Evolutionary conservation across 2,113 vertebrate genomes (phyloP).

Genomic region (Cyphomyrus discorhynchus): DNA sequence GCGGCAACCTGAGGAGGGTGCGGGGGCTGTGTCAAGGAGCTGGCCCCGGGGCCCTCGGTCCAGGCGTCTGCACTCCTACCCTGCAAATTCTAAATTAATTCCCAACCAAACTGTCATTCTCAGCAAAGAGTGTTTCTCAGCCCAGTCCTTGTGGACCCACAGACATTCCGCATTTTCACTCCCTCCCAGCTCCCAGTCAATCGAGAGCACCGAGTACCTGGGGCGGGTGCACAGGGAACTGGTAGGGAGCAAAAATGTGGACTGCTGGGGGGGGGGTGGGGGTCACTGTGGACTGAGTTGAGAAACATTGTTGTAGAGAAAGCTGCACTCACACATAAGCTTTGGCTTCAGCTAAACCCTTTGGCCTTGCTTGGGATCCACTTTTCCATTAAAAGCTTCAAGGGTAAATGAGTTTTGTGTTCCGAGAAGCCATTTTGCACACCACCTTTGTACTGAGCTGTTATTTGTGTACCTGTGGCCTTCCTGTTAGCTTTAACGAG

Average conservation of each 20-base stretch:
- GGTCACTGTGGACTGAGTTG: not conserved
- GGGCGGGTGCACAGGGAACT: not conserved
- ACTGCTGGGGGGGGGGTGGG: not conserved
- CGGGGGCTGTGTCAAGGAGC: slow-evolving; percentile 10
- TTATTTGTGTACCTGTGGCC: not conserved
- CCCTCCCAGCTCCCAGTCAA: not conserved
- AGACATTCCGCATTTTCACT: not conserved
- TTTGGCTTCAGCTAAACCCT: slow-evolving; percentile 15
- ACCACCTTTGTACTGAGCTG: not conserved
- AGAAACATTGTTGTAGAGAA: not conserved
- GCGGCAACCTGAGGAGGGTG: slow-evolving; percentile 19
- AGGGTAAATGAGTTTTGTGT: not conserved
- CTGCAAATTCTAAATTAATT: slow-evolving; percentile 12
- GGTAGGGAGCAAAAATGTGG: not conserved
- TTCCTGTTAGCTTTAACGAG: not conserved
- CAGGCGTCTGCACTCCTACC: not conserved
- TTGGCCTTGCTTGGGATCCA: not conserved
- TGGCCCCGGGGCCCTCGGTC: not conserved
- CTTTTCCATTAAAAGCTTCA: not conserved
- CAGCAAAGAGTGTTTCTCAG: not conserved
- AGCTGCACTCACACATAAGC: not conserved
- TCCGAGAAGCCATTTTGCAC: not conserved
- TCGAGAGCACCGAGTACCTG: not conserved
- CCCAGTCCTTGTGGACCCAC: not conserved
- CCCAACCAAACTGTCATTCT: slow-evolving; percentile 2